Percentiles rank a stretch among this genome's conserved stretches.
These are phyloP conservation scores for Eutolmus rufibarbis DNA, from an alignment of 2,888 invertebrate genomes.

Conservation along the genomic window DNA sequence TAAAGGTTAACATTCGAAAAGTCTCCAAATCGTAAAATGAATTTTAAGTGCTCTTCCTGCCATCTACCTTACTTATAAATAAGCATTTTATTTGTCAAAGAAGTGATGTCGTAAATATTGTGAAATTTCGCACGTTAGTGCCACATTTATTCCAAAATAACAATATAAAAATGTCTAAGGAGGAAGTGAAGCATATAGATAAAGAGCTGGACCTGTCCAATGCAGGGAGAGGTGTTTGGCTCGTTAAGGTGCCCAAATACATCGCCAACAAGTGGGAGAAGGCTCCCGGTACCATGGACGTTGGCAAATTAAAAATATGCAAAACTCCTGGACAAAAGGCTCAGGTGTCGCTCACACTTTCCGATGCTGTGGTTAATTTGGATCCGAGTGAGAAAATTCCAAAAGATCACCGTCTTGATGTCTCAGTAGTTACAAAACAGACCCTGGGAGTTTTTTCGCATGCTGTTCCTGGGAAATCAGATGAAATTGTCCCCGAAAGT, in stretches of 20 bases:
- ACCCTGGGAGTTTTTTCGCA: constrained; percentile 93
- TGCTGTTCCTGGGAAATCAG: constrained; percentile 68
- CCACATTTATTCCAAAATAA: background rate
- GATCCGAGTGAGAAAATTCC: constrained; percentile 86
- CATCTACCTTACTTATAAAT: background rate
- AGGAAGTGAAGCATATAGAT: constrained; percentile 68
- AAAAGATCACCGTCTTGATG: constrained; percentile 89
- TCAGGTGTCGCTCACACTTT: constrained; percentile 85
- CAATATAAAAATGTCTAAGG: constrained; percentile 57
- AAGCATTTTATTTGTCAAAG: background rate
- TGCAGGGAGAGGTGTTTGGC: constrained; percentile 91
- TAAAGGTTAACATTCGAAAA: background rate
- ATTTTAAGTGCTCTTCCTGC: background rate
- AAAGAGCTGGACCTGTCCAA: constrained; percentile 87
- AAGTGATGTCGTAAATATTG: background rate
- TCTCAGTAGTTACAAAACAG: constrained; percentile 89
- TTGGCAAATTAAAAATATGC: constrained; percentile 89
- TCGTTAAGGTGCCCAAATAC: constrained; percentile 96
- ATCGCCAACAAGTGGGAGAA: constrained; percentile 95
- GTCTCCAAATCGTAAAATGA: background rate
- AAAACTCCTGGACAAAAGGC: constrained; percentile 82
- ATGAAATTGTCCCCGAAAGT: constrained; percentile 75
- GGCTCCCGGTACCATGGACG: constrained; percentile 87
- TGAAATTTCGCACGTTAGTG: background rate
- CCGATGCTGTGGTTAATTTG: constrained; percentile 79